phyloP scores from a whole-genome alignment of 1,140 invertebrate genomes.

The Drosophila jambulina region DNA sequence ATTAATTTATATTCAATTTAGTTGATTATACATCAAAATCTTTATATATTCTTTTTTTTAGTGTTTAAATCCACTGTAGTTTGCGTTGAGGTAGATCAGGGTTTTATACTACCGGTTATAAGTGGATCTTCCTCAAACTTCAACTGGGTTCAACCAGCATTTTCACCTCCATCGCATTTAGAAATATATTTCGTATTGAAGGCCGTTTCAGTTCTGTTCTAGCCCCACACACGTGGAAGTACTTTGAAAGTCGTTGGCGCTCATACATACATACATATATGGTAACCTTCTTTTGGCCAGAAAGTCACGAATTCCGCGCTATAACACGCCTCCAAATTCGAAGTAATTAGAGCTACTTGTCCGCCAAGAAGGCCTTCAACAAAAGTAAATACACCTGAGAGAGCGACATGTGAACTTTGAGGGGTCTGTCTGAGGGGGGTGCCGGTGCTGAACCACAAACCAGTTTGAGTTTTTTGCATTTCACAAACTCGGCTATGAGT shows the following conservation, averaged over 20 bases:
- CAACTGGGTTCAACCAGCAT: not conserved
- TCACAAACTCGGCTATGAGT: slow-evolving; percentile 12
- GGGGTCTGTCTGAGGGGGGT: not conserved
- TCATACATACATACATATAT: not conserved
- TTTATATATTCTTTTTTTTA: not conserved
- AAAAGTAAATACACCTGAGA: slow-evolving; percentile 34
- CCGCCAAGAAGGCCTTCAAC: slow-evolving; percentile 39
- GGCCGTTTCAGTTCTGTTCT: slow-evolving; percentile 21
- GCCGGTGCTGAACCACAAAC: slow-evolving; percentile 3
- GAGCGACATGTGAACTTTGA: slow-evolving; percentile 16
- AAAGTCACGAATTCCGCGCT: slow-evolving; percentile 31
- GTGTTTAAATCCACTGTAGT: not conserved
- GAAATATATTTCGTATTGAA: not conserved
- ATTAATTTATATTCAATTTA: too few species aligned
- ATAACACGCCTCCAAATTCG: slow-evolving; percentile 36
- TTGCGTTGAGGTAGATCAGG: slow-evolving; percentile 30
- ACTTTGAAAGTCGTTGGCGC: slow-evolving; percentile 9
- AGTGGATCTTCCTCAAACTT: not conserved
- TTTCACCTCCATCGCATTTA: slow-evolving; percentile 17
- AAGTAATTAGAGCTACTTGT: slow-evolving; percentile 42
- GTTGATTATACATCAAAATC: not conserved
- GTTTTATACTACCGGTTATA: slow-evolving; percentile 1
- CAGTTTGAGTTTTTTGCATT: slow-evolving; percentile 46
- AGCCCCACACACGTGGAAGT: slow-evolving; percentile 25
- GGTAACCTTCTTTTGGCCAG: slow-evolving; percentile 14